Conservation (phyloP, 2,113 vertebrate species). For the Chiloscyllium plagiosum region DNA sequence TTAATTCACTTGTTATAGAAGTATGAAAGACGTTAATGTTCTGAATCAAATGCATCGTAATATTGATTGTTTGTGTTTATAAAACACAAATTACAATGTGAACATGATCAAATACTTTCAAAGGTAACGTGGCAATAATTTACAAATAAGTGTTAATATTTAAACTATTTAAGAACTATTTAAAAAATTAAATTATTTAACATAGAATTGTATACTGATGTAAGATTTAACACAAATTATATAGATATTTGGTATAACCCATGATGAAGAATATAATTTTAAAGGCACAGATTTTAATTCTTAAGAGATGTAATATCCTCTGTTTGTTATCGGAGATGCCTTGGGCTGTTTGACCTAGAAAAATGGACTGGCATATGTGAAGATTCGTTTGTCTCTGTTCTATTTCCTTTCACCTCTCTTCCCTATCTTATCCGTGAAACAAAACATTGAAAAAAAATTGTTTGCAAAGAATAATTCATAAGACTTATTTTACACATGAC, state of each 20-base stretch:
- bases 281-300: neutral
- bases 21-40: neutral
- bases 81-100: conserved; percentile 2
- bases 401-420: no score
- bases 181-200: conserved; percentile 26
- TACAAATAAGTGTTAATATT: neutral
- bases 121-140: conserved; percentile 8
- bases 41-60: neutral
- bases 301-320: neutral
- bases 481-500: neutral
- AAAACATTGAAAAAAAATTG: neutral
- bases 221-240: neutral
- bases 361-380: neutral
- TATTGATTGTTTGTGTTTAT: conserved; percentile 33
- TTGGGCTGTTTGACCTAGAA: neutral
- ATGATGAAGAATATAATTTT: neutral
- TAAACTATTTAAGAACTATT: neutral
- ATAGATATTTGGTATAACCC: neutral
- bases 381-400: neutral
- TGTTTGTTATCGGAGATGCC: neutral
- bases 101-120: conserved; percentile 13
- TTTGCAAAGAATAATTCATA: neutral
- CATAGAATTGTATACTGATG: conserved; percentile 20
- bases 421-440: neutral
- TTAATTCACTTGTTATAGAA: neutral